phyloP scores from a whole-genome alignment of 2,113 vertebrate genomes.

The Syngnathus scovelli region DNA sequence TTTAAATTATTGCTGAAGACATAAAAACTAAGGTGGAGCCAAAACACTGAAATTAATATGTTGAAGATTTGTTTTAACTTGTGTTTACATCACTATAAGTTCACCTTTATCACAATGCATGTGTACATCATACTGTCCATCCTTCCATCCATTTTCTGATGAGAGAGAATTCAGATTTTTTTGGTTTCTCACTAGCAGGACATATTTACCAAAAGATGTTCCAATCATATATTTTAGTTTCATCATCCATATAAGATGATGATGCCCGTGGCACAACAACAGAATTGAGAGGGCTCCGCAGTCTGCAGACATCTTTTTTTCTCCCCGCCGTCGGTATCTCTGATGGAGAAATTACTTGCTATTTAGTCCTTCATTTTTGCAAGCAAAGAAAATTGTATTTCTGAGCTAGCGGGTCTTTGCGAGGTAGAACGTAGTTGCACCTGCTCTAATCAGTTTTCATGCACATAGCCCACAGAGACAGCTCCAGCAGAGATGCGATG shows the following conservation, averaged over 20 bases:
- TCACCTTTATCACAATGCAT: too few relatives aligned
- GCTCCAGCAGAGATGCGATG: neutral
- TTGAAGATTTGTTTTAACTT: too few relatives aligned
- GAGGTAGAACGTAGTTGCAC: constrained; percentile 5
- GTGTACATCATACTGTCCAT: too few relatives aligned
- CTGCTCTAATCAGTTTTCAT: constrained; percentile 19
- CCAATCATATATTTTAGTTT: neutral
- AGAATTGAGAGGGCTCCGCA: neutral
- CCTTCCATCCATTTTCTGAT: too few relatives aligned
- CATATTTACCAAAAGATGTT: neutral
- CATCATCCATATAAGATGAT: neutral
- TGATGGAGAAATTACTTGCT: constrained; percentile 6
- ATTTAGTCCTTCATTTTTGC: constrained; percentile 17
- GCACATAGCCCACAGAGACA: neutral
- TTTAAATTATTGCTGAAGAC: neutral
- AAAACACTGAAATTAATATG: too few relatives aligned
- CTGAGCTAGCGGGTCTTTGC: constrained; percentile 1
- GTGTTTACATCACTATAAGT: too few relatives aligned
- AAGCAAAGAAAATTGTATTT: constrained; percentile 17
- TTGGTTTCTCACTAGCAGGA: neutral
- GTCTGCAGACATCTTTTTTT: neutral
- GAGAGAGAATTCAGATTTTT: too few relatives aligned
- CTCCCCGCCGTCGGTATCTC: neutral
- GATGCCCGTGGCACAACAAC: neutral
- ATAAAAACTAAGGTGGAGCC: too few relatives aligned